Percentiles rank a stretch among this genome's conserved stretches.
Evolutionary conservation across 2,113 vertebrate genomes (phyloP).

Genomic region (Puffinus mauretanicus): DNA sequence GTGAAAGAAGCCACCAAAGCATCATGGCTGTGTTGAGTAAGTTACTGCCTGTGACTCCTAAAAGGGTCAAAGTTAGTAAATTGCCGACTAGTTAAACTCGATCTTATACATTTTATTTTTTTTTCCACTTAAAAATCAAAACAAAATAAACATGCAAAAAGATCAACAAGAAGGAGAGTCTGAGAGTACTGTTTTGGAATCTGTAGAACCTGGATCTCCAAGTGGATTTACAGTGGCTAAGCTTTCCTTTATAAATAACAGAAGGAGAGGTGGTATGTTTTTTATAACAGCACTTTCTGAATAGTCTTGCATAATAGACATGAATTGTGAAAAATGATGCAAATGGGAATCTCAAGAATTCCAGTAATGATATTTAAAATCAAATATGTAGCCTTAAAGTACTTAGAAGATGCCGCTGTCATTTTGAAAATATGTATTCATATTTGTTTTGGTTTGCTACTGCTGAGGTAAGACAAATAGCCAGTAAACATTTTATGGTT

Average conservation of each 20-base stretch:
- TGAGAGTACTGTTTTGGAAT: neutral
- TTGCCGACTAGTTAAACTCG: neutral
- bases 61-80: neutral
- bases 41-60: neutral
- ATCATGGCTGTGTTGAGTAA: neutral
- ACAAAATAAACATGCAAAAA: neutral
- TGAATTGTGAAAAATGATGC: neutral
- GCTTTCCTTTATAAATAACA: neutral
- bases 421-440: neutral
- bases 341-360: neutral
- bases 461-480: neutral
- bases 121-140: neutral
- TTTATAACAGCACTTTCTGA: neutral
- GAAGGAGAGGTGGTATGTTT: neutral
- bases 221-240: neutral
- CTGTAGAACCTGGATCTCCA: neutral
- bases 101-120: neutral
- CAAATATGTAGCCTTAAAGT: neutral
- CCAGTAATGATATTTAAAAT: neutral
- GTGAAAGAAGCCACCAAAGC: neutral
- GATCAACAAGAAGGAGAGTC: neutral
- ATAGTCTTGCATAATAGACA: neutral
- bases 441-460: neutral
- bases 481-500: neutral
- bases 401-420: neutral